phyloP scores from a whole-genome alignment of 2,888 invertebrate species.

The Acleris literana region DNA sequence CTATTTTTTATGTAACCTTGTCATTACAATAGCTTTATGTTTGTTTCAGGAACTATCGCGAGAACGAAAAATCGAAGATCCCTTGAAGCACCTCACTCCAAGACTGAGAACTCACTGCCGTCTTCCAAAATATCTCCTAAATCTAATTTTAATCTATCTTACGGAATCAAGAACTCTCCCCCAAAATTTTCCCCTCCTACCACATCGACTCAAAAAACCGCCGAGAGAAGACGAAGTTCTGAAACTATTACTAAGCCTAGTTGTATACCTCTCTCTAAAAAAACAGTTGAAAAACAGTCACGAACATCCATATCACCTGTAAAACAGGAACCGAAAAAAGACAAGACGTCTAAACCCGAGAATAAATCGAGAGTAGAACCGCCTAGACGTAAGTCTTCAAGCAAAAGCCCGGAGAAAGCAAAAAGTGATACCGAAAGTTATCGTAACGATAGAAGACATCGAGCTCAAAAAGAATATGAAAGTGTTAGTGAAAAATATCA shows the following conservation, averaged over 20 bases:
- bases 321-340: slow-evolving; percentile 67
- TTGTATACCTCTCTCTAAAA: slow-evolving; percentile 74
- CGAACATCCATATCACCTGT: slow-evolving; percentile 65
- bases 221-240: slow-evolving; percentile 67
- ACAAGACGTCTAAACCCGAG: slow-evolving; percentile 55
- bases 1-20: not conserved
- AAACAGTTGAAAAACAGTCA: slow-evolving; percentile 60
- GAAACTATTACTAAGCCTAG: slow-evolving; percentile 69
- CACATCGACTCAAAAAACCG: slow-evolving; percentile 55
- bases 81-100: slow-evolving; percentile 68
- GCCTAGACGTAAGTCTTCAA: slow-evolving; percentile 56
- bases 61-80: slow-evolving; percentile 70
- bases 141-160: slow-evolving; percentile 68
- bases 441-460: slow-evolving; percentile 74
- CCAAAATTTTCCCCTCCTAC: slow-evolving; percentile 58
- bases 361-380: slow-evolving; percentile 64
- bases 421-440: slow-evolving; percentile 72
- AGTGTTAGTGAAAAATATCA: slow-evolving; percentile 81
- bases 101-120: slow-evolving; percentile 77
- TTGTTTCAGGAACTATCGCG: slow-evolving; percentile 73
- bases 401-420: slow-evolving; percentile 72
- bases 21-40: slow-evolving; percentile 39
- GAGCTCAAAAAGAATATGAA: slow-evolving; percentile 79
- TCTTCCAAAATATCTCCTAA: slow-evolving; percentile 78
- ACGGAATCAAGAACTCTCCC: slow-evolving; percentile 65